These are phyloP conservation scores for Zaprionus ornatus DNA, from an alignment of 1,140 invertebrate species.

Conservation along the genomic window DNA sequence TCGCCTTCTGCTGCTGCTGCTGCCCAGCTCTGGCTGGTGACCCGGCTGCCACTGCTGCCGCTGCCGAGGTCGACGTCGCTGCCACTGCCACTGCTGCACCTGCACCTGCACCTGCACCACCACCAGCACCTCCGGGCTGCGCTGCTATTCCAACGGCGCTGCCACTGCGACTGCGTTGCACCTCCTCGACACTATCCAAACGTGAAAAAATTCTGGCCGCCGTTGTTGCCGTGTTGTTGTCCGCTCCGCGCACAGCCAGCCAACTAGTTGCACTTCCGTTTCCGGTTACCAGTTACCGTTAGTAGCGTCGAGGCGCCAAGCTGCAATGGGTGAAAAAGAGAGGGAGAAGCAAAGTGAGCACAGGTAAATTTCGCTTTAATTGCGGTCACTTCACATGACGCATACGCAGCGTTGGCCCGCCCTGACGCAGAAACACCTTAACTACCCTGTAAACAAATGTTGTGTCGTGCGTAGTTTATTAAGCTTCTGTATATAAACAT, in stretches of 20 bases:
- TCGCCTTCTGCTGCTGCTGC: constrained; percentile 54
- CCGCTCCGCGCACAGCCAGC: constrained; percentile 41
- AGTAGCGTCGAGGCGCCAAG: background rate
- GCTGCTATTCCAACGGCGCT: constrained; percentile 74
- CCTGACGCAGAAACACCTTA: constrained; percentile 6
- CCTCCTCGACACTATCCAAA: constrained; percentile 82
- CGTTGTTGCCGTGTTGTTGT: constrained; percentile 79
- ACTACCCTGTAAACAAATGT: background rate
- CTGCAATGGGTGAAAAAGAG: background rate
- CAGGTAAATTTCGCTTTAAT: constrained; percentile 60
- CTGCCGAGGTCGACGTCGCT: constrained; percentile 15
- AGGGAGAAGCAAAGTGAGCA: constrained; percentile 1
- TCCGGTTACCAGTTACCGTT: constrained; percentile 12
- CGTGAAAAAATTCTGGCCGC: constrained; percentile 83
- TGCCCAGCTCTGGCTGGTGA: constrained; percentile 74
- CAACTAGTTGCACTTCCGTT: constrained; percentile 27
- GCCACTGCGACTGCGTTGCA: constrained; percentile 81
- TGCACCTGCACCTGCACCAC: constrained; percentile 61
- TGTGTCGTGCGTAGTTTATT: too few relatives aligned
- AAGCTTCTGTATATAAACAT: too few relatives aligned
- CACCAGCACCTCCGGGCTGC: constrained; percentile 52
- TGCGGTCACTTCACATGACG: constrained; percentile 68
- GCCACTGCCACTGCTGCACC: constrained; percentile 43
- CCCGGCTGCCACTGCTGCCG: constrained; percentile 68
- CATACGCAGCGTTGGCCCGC: constrained; percentile 55